phyloP scores from a whole-genome alignment of 2,888 invertebrate species.

The Boloria euphrosyne region DNA sequence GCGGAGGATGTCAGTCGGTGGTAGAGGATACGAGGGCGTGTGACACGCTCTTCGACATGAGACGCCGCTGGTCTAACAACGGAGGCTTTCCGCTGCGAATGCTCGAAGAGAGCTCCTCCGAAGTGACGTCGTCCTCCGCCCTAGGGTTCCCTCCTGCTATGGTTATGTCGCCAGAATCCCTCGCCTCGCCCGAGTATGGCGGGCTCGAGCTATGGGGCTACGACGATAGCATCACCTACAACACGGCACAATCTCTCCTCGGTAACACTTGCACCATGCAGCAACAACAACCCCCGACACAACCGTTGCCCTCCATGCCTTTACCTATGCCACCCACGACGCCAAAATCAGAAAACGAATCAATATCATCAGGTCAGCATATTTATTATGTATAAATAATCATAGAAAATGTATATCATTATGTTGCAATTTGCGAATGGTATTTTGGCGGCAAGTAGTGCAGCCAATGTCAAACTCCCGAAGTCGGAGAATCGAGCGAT shows the following conservation, averaged over 20 bases:
- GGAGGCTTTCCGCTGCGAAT: slow-evolving; percentile 86
- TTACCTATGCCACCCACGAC: slow-evolving; percentile 77
- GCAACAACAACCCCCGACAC: slow-evolving; percentile 76
- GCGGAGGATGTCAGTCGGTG: slow-evolving; percentile 75
- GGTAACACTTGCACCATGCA: slow-evolving; percentile 76
- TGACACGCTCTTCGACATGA: slow-evolving; percentile 84
- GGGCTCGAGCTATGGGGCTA: slow-evolving; percentile 92
- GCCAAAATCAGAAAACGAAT: slow-evolving; percentile 80
- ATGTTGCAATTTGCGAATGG: background rate
- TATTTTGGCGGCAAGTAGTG: slow-evolving; percentile 66
- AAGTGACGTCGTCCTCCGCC: slow-evolving; percentile 89
- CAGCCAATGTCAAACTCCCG: slow-evolving; percentile 41
- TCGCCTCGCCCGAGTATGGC: slow-evolving; percentile 89
- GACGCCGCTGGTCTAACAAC: slow-evolving; percentile 90
- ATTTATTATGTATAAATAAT: slow-evolving; percentile 27
- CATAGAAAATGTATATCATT: slow-evolving; percentile 5
- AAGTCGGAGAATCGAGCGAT: slow-evolving; percentile 46
- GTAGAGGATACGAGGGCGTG: slow-evolving; percentile 66
- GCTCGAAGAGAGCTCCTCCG: slow-evolving; percentile 88
- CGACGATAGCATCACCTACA: slow-evolving; percentile 79
- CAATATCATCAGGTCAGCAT: slow-evolving; percentile 78
- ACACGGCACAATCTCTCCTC: slow-evolving; percentile 71
- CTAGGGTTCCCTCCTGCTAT: slow-evolving; percentile 87
- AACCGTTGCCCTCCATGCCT: slow-evolving; percentile 79
- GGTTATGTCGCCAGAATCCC: slow-evolving; percentile 89